Evolutionary conservation across 1,140 invertebrate species (phyloP), one percentile per base, ranked within the genome.

Genomic region (Ridgeia piscesae): DNA sequence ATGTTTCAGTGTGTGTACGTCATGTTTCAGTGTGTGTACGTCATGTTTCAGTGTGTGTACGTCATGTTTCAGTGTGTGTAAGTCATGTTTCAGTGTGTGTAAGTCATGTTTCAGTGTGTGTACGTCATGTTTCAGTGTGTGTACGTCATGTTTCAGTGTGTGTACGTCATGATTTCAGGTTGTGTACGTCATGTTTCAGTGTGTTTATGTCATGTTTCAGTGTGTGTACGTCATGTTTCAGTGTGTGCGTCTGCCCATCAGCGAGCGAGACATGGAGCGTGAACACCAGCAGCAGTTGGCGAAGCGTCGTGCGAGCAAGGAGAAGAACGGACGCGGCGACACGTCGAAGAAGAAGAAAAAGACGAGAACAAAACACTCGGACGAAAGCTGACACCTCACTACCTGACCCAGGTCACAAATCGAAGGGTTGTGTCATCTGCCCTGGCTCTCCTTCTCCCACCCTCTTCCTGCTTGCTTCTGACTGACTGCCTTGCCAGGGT

Each of bases 191-290:
- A 90, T 90, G 33, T 90, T 90, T 90, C 21, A 34, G 33, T 90
- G 33, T 90, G 34, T 90, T 9, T 77, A 9, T 77, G 58, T 4
- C 58, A 77, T 77, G 58, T 77, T 77, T 14, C 58, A 27, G 58
- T 42, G 42, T 21, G 58, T 4, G 33, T 90, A 14, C 33, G 11
- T 8, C 89, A 34, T 90, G 34, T 90, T 94, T 6, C 93, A 95
- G 95, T 94, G 94, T 35, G 91, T 95, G 34, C 91, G 94, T 89
- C 92, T 95, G n/a, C 94, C 94, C 91, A 94, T 95, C 33, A 95
- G 92, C 91, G 95, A 96, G 91, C 92, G 95, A 93, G 95, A 96
- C 91, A 95, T 96, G 95, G 95, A 95, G 93, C 95, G 94, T 77
- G 95, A 96, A 93, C 95, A 96, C 89, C 95, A 95, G 35, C 94